Evolutionary conservation across 2,888 invertebrate genomes (phyloP), one percentile per base, ranked within the genome.

Genomic region (Scaptodrosophila latifasciaeformis): DNA sequence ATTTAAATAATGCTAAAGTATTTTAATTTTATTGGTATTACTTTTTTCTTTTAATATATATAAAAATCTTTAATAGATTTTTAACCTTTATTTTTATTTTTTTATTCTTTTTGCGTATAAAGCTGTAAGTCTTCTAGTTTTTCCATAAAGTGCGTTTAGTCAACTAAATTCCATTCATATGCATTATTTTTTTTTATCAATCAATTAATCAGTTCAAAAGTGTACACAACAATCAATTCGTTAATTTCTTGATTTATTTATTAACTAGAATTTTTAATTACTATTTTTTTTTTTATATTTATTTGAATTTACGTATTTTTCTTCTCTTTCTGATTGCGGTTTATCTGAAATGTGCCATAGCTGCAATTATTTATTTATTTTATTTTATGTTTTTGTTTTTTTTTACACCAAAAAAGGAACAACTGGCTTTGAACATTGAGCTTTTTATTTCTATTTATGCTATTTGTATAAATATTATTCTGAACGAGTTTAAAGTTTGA

Each of bases 91-190:
- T 19, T 21, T 12, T 19, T 21, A 13, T 49, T 43, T 17, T 49
- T 44, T 21, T 45, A 47, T 42, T n/a, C n/a, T n/a, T 57, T 45
- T 62, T 75, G 76, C 71, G 67, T 76, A 70, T 82, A 82, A 81
- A 81, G 82, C 81, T 79, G 76, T 81, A 74, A 81, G 82, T 81
- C 82, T 82, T 81, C 80, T 81, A 79, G 72, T 62, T 69, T 61
- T 65, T 62, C 40, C 59, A 58, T 49, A 66, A 65, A 79, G 77
- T 77, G 77, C 67, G 49, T 62, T 59, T 64, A 55, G 61, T 74
- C 77, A 77, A 75, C 70, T 72, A 65, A 75, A 74, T 79, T 79
- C 81, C 68, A 56, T 62, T 54, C 39, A 40, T 40, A 30, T 60
- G 60, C 60, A 54, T 54, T 59, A 49, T 52, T 49, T 42, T 35